These are phyloP conservation scores for Oryzias melastigma DNA, from an alignment of 2,113 vertebrate genomes.

Conservation along the genomic window DNA sequence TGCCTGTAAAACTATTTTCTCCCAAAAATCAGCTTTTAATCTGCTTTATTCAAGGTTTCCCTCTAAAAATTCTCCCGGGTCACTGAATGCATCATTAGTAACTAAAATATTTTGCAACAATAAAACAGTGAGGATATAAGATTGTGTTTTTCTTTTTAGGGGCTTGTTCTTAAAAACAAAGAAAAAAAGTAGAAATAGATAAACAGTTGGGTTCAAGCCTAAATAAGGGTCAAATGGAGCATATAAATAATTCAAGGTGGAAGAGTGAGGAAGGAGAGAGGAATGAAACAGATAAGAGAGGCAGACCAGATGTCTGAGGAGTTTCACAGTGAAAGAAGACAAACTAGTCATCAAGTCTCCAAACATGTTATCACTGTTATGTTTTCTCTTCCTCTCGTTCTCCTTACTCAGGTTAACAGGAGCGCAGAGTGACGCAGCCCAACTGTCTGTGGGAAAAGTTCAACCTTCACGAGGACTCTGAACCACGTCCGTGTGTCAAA, in stretches of 20 bases:
- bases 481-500: neutral
- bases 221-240: conserved; percentile 28
- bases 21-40: too few species aligned
- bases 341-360: conserved; percentile 20
- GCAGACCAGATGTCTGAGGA: conserved; percentile 34
- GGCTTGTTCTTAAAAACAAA: too few species aligned
- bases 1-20: too few species aligned
- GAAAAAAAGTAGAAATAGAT: conserved; percentile 8
- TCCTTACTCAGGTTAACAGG: conserved; percentile 7
- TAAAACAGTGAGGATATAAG: too few species aligned
- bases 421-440: conserved; percentile 4
- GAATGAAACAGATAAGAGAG: conserved; percentile 14
- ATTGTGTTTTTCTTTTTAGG: too few species aligned
- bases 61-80: too few species aligned
- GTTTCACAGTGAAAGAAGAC: conserved; percentile 13
- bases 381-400: conserved; percentile 1
- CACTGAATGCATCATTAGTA: too few species aligned
- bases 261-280: conserved; percentile 18
- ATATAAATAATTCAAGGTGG: conserved; percentile 36
- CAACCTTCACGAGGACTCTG: neutral
- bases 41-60: too few species aligned
- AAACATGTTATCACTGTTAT: neutral
- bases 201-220: neutral
- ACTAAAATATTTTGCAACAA: too few species aligned
- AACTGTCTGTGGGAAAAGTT: conserved; percentile 12